A percentile compares a stretch with the other conserved stretches of the same genome.
Conservation (phyloP, 2,888 invertebrate species). For the Helobdella robusta region DNA sequence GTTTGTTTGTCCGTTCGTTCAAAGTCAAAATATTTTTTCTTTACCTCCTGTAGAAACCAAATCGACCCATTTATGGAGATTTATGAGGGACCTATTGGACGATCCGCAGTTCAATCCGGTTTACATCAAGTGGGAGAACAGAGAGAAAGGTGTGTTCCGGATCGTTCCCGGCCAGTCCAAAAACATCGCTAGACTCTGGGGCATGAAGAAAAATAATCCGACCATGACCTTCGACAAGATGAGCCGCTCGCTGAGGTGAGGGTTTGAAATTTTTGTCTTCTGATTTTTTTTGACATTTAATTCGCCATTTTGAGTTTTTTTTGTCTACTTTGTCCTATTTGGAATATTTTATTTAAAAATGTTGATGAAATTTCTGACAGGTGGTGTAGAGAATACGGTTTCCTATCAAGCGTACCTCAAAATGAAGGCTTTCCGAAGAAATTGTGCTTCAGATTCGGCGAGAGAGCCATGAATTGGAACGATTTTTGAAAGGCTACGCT, state of each 20-base stretch:
- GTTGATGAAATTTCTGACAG: slow-evolving; percentile 37
- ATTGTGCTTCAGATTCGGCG: slow-evolving; percentile 46
- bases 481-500: too few relatives aligned
- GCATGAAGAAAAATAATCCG: slow-evolving; percentile 71
- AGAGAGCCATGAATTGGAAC: slow-evolving; percentile 42
- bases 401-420: slow-evolving; percentile 44
- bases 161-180: slow-evolving; percentile 67
- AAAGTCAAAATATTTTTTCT: neutral
- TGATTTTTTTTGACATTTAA: neutral
- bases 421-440: slow-evolving; percentile 46
- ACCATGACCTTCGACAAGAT: slow-evolving; percentile 87
- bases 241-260: slow-evolving; percentile 68
- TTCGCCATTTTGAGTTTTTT: neutral
- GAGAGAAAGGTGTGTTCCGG: slow-evolving; percentile 71
- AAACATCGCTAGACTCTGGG: slow-evolving; percentile 77
- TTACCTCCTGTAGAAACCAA: slow-evolving; percentile 2
- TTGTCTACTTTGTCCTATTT: too few relatives aligned
- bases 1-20: neutral
- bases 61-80: slow-evolving; percentile 62
- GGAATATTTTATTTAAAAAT: too few relatives aligned
- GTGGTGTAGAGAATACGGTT: slow-evolving; percentile 44
- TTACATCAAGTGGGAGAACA: slow-evolving; percentile 78
- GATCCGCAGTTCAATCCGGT: slow-evolving; percentile 68
- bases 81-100: slow-evolving; percentile 69
- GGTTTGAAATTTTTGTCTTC: neutral